Percentiles rank a stretch among this genome's conserved stretches.
These are phyloP conservation scores for Scatophagus argus DNA, from an alignment of 2,113 vertebrate genomes.

Conservation along the genomic window DNA sequence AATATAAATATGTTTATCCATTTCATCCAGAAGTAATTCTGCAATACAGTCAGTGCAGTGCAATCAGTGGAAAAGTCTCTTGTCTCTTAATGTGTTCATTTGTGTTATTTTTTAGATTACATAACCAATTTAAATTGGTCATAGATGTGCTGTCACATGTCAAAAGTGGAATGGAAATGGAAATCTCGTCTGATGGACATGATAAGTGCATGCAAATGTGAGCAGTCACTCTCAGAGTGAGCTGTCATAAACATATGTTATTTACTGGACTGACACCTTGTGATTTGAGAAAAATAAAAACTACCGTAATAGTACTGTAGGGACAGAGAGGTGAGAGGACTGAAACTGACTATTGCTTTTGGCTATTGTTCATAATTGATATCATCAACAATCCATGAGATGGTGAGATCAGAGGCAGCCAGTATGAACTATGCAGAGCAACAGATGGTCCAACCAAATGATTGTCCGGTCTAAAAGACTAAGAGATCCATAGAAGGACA, in stretches of 20 bases:
- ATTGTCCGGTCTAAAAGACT: background rate
- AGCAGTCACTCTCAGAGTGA: background rate
- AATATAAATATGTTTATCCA: background rate
- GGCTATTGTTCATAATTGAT: background rate
- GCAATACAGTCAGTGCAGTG: too few relatives aligned
- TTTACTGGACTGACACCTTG: background rate
- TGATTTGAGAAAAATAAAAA: background rate
- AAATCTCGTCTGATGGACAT: background rate
- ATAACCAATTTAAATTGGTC: background rate
- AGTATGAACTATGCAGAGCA: constrained; percentile 1
- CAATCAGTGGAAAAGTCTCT: background rate
- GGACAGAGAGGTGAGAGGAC: background rate
- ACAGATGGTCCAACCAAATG: background rate
- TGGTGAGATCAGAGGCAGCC: background rate
- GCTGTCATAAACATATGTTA: background rate
- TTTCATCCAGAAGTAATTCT: background rate
- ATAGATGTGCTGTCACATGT: too few relatives aligned
- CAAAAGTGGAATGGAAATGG: too few relatives aligned
- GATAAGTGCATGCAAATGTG: background rate
- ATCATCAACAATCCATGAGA: background rate
- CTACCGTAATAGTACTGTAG: background rate
- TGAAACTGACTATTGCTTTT: too few relatives aligned
- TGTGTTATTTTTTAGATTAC: background rate
- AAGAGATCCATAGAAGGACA: background rate
- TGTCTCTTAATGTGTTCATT: background rate